Percentiles rank a stretch among this genome's conserved stretches.
phyloP scores from a whole-genome alignment of 2,113 vertebrate species.

The Ophiodon elongatus region DNA sequence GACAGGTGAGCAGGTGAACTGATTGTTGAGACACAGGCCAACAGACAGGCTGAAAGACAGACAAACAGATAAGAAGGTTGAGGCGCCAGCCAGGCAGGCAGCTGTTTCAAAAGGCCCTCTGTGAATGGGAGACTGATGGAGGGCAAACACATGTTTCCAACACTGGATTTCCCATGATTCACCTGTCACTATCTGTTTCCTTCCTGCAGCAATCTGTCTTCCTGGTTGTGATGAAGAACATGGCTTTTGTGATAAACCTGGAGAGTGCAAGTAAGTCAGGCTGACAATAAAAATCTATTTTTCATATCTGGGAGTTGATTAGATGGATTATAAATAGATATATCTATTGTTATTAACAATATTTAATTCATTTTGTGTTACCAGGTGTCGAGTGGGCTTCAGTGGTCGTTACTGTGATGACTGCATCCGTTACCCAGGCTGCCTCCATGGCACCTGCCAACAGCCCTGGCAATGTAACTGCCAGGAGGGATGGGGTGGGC shows the following conservation, averaged over 20 bases:
- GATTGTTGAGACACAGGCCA: slow-evolving; percentile 7
- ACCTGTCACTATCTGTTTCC: slow-evolving; percentile 51
- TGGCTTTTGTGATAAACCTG: slow-evolving; percentile 95
- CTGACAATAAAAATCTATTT: background rate
- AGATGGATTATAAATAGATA: background rate
- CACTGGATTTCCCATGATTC: slow-evolving; percentile 39
- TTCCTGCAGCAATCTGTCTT: slow-evolving; percentile 92
- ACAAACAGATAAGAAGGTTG: slow-evolving; percentile 22
- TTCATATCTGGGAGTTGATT: background rate
- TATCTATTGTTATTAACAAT: background rate
- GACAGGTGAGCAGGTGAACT: slow-evolving; percentile 23
- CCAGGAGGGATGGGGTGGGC: slow-evolving; percentile 98
- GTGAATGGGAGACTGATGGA: slow-evolving; percentile 50
- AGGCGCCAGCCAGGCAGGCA: background rate
- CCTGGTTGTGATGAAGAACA: slow-evolving; percentile 97
- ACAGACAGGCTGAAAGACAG: slow-evolving; percentile 12
- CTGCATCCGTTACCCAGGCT: slow-evolving; percentile 98
- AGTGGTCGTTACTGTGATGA: slow-evolving; percentile 97
- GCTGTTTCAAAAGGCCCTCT: slow-evolving; percentile 48
- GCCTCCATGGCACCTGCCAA: slow-evolving; percentile 98
- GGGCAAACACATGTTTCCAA: slow-evolving; percentile 38
- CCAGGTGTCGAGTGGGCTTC: slow-evolving; percentile 97
- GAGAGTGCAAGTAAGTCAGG: slow-evolving; percentile 97
- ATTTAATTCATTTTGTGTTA: slow-evolving; percentile 50
- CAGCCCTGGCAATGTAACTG: slow-evolving; percentile 99